Base-by-base conservation (phyloP, 2,797 vertebrate genomes). In the Lepus townsendii region DNA sequence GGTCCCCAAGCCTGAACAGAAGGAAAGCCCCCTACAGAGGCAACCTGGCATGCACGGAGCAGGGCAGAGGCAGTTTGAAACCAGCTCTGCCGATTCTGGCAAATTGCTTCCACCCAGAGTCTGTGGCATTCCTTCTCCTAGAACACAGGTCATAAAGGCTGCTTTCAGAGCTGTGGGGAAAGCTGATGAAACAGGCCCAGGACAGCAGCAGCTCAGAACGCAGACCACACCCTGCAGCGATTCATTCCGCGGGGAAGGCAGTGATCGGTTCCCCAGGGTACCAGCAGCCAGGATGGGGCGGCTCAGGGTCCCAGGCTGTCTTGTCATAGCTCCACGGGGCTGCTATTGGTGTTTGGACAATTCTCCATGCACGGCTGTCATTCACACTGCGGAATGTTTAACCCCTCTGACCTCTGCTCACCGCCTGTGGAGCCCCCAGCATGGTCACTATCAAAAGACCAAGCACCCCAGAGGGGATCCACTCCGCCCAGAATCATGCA, bases 221-320 rank as follows among this genome's bases (percentile, higher is more conserved):
- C 24, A 22, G 50, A 38, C 78, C 60, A 66, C 16, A 22, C 13
- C 16, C 7, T 38, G 42, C 2, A 20, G 57, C 83, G 78, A 10
- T 27, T 27, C 54, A 35, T 9, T 27, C 47, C 20, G 54, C 12
- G 2, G 27, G 24, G 52, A 63, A 8, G 62, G 42, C 22, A 5
- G 22, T 60, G 27, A 1, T 77, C 24, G 32, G 19, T 5, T 65
- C 60, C 77, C 24, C 77, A 42, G n/a, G 16, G 26, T 13, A 30
- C 26, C 60, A 24, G 22, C n/a, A 86, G 26, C 17, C n/a, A 27
- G n/a, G 65, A 0, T 0, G 38, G 30, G 11, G 50, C 11, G 0
- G 20, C 4, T 54, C 24, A 32, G 77, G 54, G 63, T 69, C 38
- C 32, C 60, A 73, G 72, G 57, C 66, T 60, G 60, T 35, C 52